Evolutionary conservation across 2,888 invertebrate species (phyloP).

Genomic region (Xestia ashworthii): DNA sequence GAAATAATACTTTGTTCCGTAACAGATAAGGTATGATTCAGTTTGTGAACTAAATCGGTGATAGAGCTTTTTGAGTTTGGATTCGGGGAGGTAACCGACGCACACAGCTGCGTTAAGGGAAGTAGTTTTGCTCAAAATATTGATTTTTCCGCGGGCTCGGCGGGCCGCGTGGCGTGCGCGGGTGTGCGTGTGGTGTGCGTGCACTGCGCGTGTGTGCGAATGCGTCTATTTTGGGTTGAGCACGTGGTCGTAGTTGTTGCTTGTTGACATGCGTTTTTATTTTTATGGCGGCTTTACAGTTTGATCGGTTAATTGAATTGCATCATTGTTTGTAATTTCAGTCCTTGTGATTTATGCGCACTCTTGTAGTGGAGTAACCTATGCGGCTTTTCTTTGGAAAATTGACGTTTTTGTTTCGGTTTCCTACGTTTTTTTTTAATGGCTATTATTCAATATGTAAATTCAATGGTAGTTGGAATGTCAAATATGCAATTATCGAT

Average conservation of each 20-base stretch:
- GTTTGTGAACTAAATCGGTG: constrained; percentile 66
- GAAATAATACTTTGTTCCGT: constrained; percentile 82
- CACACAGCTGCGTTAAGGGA: constrained; percentile 87
- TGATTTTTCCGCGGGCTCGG: constrained; percentile 88
- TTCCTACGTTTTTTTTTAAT: neutral
- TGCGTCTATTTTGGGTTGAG: constrained; percentile 87
- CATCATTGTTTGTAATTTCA: constrained; percentile 76
- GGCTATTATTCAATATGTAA: neutral
- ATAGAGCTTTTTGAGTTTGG: constrained; percentile 72
- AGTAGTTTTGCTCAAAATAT: constrained; percentile 91
- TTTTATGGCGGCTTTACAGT: constrained; percentile 83
- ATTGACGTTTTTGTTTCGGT: neutral
- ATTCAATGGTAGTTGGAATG: neutral
- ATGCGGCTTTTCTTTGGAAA: neutral
- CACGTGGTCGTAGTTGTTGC: constrained; percentile 89
- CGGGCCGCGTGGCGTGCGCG: constrained; percentile 75
- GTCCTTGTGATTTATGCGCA: constrained; percentile 59
- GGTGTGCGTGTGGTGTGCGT: constrained; percentile 74
- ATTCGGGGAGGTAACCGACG: constrained; percentile 72
- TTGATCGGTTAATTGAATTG: constrained; percentile 84
- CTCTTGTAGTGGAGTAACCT: constrained; percentile 21
- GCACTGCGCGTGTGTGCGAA: constrained; percentile 76
- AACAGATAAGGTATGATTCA: constrained; percentile 82
- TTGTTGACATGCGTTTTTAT: constrained; percentile 90
- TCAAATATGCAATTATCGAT: neutral